Base-by-base conservation (phyloP, 2,113 vertebrate species). In the Poeciliopsis turrubarensis region DNA sequence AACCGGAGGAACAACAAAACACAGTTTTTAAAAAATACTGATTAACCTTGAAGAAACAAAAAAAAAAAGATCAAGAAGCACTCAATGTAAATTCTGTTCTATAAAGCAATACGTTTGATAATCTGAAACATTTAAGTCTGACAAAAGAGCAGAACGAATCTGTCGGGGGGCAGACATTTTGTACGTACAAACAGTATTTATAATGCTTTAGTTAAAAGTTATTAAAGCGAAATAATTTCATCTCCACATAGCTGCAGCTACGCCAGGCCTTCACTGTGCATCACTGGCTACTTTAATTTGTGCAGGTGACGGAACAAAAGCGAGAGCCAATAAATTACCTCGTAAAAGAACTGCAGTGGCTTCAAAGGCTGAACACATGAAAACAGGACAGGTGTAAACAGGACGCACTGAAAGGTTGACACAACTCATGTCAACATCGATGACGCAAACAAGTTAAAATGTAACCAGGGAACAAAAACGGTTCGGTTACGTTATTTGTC, bases 321-420 rank as follows among this genome's bases (percentile, higher is more conserved):
- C 10, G 34, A 61, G 51, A 7, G 11, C 8, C 26, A 3, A 29
- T 41, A 62, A 62, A 62, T 39, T 71, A 15, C 39, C 2, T 11
- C 12, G 11, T 11, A 60, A 57, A 60, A 70, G 54, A 27, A 27
- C 13, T 11, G 19, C 51, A 41, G 4, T 22, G 32, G 27, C 57
- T 41, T 41, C 30, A 61, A 71, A 62, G 70, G 70, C 4, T 7
- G 41, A 61, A 41, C n/a, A 68, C 27, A 47, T n/a, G n/a, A n/a
- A n/a, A n/a, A n/a, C n/a, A n/a, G n/a, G n/a, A n/a, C n/a, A n/a
- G n/a, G 14, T 62, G 39, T 5, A 62, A 62, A 47, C 37, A 10
- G 39, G 27, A 27, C 44, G 31, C 25, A n/a, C 14, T 54, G 29
- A 25, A n/a, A 1, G 26, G 32, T 25, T 62, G 67, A 27, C 30